These are phyloP conservation scores for Hemibagrus wyckioides DNA, from an alignment of 2,113 vertebrate species.

Conservation along the genomic window DNA sequence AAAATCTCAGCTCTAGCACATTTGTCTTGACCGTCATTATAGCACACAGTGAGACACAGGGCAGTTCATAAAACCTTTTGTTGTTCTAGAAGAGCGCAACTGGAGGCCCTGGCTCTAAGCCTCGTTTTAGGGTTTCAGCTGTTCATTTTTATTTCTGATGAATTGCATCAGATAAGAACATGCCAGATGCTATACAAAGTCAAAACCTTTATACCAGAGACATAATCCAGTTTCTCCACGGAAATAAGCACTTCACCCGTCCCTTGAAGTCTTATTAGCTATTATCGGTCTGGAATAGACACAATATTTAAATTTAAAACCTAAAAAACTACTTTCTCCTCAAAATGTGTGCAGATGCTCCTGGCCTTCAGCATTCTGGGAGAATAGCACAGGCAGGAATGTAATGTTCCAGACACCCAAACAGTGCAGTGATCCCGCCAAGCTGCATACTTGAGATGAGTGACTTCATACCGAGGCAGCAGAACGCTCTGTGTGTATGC, in stretches of 20 bases:
- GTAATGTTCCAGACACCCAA: conserved; percentile 61
- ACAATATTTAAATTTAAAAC: neutral
- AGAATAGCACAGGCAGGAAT: conserved; percentile 50
- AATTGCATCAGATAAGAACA: neutral
- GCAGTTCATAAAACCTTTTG: conserved; percentile 18
- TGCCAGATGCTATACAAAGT: neutral
- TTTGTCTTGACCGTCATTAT: neutral
- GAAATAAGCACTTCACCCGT: neutral
- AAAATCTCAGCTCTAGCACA: conserved; percentile 3
- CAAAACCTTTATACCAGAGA: neutral
- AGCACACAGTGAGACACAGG: conserved; percentile 7
- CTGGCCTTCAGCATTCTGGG: conserved; percentile 46
- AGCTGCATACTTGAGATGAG: conserved; percentile 57
- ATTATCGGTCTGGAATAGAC: neutral
- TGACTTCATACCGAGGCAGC: conserved; percentile 56
- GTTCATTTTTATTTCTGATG: conserved; percentile 32
- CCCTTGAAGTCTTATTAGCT: neutral
- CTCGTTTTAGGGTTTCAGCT: conserved; percentile 11
- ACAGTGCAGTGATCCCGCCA: conserved; percentile 54
- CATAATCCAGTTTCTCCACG: neutral
- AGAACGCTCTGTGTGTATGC: conserved; percentile 55
- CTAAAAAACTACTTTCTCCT: neutral
- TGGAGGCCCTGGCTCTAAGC: neutral
- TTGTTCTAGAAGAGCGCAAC: neutral
- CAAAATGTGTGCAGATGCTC: conserved; percentile 39